phyloP scores from a whole-genome alignment of 2,797 vertebrate genomes.

The Manis javanica region DNA sequence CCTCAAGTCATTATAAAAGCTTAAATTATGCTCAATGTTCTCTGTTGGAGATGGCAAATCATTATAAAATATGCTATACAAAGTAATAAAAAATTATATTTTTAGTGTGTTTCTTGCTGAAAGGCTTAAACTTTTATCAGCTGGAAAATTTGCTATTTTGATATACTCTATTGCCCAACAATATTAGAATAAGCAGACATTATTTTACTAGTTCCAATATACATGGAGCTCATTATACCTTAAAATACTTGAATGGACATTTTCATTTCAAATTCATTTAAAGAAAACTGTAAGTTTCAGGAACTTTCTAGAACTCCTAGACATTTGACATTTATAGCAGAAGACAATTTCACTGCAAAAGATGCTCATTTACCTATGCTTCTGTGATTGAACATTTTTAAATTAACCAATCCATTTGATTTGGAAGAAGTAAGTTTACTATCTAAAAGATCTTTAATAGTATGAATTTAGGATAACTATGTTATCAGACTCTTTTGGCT shows the following conservation, averaged over 20 bases:
- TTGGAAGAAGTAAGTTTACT: background rate
- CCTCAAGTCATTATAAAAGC: background rate
- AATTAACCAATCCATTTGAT: background rate
- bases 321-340: background rate
- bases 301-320: background rate
- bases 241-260: background rate
- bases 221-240: background rate
- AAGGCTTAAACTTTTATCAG: background rate
- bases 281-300: background rate
- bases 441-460: background rate
- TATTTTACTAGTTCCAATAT: background rate
- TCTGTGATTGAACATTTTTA: background rate
- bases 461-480: background rate
- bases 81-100: slow-evolving; percentile 5
- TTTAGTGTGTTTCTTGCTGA: background rate
- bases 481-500: background rate
- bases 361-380: background rate
- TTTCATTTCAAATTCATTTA: slow-evolving; percentile 40
- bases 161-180: background rate
- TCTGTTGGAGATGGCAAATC: background rate
- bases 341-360: background rate
- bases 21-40: background rate
- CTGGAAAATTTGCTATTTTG: background rate
- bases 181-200: background rate
- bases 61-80: background rate